Conservation (phyloP, 1,140 invertebrate genomes). For the Whitmania pigra region DNA sequence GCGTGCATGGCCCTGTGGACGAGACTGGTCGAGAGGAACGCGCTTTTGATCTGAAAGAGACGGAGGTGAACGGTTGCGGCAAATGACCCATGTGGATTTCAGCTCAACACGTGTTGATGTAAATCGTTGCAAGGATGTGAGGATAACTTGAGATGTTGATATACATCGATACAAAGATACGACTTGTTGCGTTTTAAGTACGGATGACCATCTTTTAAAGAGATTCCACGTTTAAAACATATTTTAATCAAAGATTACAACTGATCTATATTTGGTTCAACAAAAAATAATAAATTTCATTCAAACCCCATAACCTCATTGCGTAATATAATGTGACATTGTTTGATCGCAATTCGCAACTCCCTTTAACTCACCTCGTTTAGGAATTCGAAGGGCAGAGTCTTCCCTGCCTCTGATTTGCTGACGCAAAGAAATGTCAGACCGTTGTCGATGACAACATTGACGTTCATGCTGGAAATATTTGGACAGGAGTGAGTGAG, state of each 20-base stretch:
- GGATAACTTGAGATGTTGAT: neutral
- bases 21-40: constrained; percentile 32
- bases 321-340: no score
- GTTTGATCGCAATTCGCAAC: no score
- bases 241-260: no score
- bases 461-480: constrained; percentile 1
- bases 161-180: neutral
- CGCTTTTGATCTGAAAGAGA: constrained; percentile 33
- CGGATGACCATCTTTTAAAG: no score
- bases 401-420: neutral
- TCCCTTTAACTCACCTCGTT: neutral
- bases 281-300: no score
- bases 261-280: no score
- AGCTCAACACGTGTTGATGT: neutral
- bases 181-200: no score
- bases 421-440: neutral
- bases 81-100: no score
- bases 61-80: neutral
- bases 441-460: neutral
- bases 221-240: no score
- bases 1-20: constrained; percentile 30
- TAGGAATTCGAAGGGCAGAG: neutral
- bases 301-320: no score
- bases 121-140: neutral
- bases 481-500: constrained; percentile 19